Evolutionary conservation across 2,888 invertebrate species (phyloP).

Genomic region (Tipula helvola): DNA sequence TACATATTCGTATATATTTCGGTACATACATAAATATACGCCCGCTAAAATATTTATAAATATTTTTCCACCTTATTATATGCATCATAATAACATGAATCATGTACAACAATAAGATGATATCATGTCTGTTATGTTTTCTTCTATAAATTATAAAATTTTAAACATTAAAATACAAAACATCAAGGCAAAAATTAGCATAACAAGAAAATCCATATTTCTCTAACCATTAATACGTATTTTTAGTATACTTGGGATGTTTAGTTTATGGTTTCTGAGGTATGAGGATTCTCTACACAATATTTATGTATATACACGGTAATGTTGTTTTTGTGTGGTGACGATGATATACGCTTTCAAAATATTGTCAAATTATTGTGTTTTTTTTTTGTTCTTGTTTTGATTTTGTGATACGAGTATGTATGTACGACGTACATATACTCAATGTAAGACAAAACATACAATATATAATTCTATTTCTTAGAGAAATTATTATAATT

Average conservation of each 20-base stretch:
- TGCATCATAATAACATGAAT: not conserved
- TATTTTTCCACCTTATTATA: not conserved
- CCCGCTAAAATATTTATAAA: not conserved
- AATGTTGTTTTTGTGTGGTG: not conserved
- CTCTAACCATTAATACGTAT: not conserved
- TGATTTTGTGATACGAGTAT: not conserved
- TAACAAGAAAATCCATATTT: slow-evolving; percentile 4
- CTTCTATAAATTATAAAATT: not conserved
- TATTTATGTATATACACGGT: not conserved
- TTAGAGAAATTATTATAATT: not conserved
- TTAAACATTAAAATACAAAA: not conserved
- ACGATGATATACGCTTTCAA: not conserved
- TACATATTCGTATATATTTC: too few relatives aligned
- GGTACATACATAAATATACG: not conserved
- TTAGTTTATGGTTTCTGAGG: not conserved
- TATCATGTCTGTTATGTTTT: not conserved
- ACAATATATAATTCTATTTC: not conserved
- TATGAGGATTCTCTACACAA: not conserved
- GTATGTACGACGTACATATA: not conserved
- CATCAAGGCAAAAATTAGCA: not conserved
- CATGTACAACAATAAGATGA: not conserved
- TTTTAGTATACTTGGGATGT: not conserved
- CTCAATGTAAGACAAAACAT: not conserved
- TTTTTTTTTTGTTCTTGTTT: not conserved
- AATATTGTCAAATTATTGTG: not conserved